Percentiles rank a stretch among this genome's conserved stretches.
Evolutionary conservation across 2,888 invertebrate genomes (phyloP).

Genomic region (Tetheella fluctuosa): DNA sequence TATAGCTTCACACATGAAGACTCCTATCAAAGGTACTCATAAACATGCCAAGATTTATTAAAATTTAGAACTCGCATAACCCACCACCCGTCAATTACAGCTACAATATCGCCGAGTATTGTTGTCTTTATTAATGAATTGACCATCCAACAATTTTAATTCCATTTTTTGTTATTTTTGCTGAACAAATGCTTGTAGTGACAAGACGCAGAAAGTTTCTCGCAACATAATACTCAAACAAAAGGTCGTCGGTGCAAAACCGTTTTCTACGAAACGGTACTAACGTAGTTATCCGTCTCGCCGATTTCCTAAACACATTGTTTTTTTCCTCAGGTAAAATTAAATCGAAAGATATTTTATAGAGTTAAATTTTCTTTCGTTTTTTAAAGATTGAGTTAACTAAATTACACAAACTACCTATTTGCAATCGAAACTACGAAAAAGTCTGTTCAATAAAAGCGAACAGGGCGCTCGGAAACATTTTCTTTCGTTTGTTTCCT

Average conservation of each 20-base stretch:
- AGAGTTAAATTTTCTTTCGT: slow-evolving; percentile 59
- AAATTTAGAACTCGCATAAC: slow-evolving; percentile 41
- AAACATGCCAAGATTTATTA: slow-evolving; percentile 56
- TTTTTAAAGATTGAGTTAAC: slow-evolving; percentile 63
- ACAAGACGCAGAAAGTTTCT: slow-evolving; percentile 55
- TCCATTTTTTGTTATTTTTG: too few relatives aligned
- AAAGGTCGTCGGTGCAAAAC: slow-evolving; percentile 54
- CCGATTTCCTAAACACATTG: slow-evolving; percentile 61
- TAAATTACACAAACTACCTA: slow-evolving; percentile 80
- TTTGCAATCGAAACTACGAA: slow-evolving; percentile 81
- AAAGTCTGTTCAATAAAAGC: slow-evolving; percentile 76
- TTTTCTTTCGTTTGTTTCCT: slow-evolving; percentile 83
- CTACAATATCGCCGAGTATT: slow-evolving; percentile 2
- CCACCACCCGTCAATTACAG: slow-evolving; percentile 18
- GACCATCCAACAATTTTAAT: neutral
- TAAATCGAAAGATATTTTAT: slow-evolving; percentile 51
- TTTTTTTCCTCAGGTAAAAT: slow-evolving; percentile 54
- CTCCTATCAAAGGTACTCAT: slow-evolving; percentile 48
- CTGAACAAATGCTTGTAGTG: neutral
- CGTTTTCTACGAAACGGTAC: slow-evolving; percentile 56
- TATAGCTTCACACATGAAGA: slow-evolving; percentile 41
- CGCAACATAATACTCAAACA: slow-evolving; percentile 65
- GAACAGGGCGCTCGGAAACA: slow-evolving; percentile 76
- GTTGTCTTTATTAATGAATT: too few relatives aligned
- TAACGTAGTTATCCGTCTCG: slow-evolving; percentile 60